These are phyloP conservation scores for Otus sunia DNA, from an alignment of 2,113 vertebrate species.

Conservation along the genomic window DNA sequence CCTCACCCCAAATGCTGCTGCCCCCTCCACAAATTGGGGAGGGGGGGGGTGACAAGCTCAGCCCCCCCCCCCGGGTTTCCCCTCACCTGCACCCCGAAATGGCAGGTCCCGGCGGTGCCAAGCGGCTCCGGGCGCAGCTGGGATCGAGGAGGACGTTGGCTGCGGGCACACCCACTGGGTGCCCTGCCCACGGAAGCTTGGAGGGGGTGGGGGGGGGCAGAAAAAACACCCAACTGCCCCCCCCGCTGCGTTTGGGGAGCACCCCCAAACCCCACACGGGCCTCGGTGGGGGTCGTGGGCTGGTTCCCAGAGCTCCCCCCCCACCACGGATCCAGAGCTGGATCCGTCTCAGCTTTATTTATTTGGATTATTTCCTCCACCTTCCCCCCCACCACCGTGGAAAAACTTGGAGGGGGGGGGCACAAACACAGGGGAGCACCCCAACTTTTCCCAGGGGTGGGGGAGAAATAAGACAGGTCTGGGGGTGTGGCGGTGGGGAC, in stretches of 20 bases:
- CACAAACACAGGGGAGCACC: background rate
- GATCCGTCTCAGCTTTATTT: background rate
- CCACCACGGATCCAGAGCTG: background rate
- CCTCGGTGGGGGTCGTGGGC: background rate
- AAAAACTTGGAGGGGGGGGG: background rate
- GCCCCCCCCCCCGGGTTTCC: too few relatives aligned
- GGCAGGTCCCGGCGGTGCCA: background rate
- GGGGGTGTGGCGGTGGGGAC: background rate
- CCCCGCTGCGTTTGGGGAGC: too few relatives aligned
- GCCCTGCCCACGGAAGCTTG: too few relatives aligned
- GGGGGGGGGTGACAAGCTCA: background rate
- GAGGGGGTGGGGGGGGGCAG: too few relatives aligned
- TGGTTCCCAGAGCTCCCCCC: background rate
- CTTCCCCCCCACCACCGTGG: background rate
- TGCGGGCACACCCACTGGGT: background rate
- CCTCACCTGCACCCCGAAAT: background rate
- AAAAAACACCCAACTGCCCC: too few relatives aligned
- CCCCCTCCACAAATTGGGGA: background rate
- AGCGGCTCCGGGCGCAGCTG: background rate
- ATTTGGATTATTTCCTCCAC: background rate
- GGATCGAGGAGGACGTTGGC: background rate
- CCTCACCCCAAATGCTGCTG: too few relatives aligned
- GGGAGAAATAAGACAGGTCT: background rate
- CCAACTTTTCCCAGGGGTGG: too few relatives aligned
- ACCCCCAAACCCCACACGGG: background rate